Evolutionary conservation across 2,797 vertebrate species (phyloP).

Genomic region (Mormyrops boulengeri): DNA sequence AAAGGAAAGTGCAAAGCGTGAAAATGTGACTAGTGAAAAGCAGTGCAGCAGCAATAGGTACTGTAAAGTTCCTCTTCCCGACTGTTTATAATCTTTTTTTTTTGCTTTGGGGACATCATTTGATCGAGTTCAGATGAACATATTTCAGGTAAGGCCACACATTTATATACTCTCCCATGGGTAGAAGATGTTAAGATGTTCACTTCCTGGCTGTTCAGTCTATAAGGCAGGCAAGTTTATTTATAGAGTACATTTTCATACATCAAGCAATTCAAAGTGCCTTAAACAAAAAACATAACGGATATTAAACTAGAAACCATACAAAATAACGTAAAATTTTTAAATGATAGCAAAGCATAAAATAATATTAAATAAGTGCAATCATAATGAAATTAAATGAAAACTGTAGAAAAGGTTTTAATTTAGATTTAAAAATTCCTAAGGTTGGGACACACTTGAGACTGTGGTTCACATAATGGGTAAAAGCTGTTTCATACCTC

Average conservation of each 20-base stretch:
- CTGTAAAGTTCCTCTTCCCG: not conserved
- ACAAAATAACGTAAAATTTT: not conserved
- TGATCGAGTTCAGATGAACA: not conserved
- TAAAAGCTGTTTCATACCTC: not conserved
- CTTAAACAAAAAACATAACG: not conserved
- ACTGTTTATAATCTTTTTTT: not conserved
- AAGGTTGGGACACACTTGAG: not conserved
- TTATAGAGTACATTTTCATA: not conserved
- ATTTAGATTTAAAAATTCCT: not conserved
- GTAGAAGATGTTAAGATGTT: not conserved
- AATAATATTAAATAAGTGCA: not conserved
- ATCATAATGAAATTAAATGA: not conserved
- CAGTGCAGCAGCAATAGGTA: not conserved
- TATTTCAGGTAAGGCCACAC: not conserved
- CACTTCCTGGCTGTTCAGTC: not conserved
- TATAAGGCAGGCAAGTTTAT: not conserved
- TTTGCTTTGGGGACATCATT: not conserved
- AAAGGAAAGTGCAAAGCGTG: not conserved
- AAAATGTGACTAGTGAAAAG: not conserved
- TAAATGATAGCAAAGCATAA: not conserved
- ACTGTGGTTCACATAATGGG: not conserved
- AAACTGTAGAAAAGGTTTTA: not conserved
- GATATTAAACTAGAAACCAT: not conserved
- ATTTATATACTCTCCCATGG: not conserved
- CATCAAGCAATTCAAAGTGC: not conserved